Evolutionary conservation across 2,888 invertebrate genomes (phyloP), one percentile per base, ranked within the genome.

Genomic region (Callosobruchus maculatus): DNA sequence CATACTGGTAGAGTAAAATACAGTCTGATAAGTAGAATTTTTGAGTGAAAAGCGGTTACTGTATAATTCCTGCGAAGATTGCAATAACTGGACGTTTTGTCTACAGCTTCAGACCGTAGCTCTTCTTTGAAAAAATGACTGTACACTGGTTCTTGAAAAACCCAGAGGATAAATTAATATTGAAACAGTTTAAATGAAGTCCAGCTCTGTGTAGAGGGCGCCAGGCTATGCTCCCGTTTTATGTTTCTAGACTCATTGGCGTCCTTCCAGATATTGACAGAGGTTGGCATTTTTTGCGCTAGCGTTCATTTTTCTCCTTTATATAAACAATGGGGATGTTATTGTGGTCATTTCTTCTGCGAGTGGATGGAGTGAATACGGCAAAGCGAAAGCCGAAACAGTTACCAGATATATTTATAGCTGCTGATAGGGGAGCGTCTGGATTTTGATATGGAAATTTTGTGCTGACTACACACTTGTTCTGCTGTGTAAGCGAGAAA

Each of bases 181-280:
- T 26, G 26, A 7, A 26, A 26, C 26, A 26, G 7, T 26, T 26
- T 7, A 26, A 26, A 26, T 7, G 18, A 49, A 49, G 49, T 49
- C 3, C 49, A 49, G 49, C 49, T 49, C 49, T 49, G 49, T 49
- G 49, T 49, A 49, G 68, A 68, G 68, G 80, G 79, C 77, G 79
- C 75, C 80, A 77, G 82, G 82, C 82, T 13, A 49, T 49, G 49
- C 49, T 49, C 83, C 82, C 83, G 80, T 79, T 81, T 80, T 80
- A 81, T 80, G 80, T 81, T 79, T 81, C 79, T 78, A 79, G 81
- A 81, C 80, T 76, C 82, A 82, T 80, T 80, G 81, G 82, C 80
- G 81, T 80, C 78, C 76, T 74, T n/a, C 26, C 71, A 68, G 69
- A 71, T 67, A 22, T 70, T 70, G 49, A 49, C 49, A 49, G 49